Conservation (phyloP, 2,888 invertebrate species). For the Drosophila mulleri region DNA sequence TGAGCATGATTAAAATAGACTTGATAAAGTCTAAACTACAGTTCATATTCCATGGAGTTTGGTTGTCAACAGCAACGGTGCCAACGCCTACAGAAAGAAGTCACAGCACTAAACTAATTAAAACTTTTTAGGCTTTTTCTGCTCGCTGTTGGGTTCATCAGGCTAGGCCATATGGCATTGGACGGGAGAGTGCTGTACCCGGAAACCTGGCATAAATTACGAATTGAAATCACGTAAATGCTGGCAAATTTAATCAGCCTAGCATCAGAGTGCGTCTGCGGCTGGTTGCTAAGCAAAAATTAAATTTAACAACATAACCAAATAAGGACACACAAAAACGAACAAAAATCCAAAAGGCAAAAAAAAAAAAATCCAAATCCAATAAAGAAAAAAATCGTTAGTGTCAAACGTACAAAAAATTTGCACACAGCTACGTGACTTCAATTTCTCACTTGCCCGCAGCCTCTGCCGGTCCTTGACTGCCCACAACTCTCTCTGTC, state of each 20-base stretch:
- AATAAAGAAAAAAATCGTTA: slow-evolving; percentile 41
- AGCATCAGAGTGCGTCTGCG: slow-evolving; percentile 61
- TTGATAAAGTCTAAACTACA: slow-evolving; percentile 9
- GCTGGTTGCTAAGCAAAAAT: slow-evolving; percentile 70
- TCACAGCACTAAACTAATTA: slow-evolving; percentile 72
- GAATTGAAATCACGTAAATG: slow-evolving; percentile 79
- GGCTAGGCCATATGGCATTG: slow-evolving; percentile 46
- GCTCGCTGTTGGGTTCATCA: neutral
- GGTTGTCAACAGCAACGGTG: slow-evolving; percentile 23
- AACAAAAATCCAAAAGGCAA: neutral
- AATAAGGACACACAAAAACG: slow-evolving; percentile 53
- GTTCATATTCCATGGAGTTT: slow-evolving; percentile 29
- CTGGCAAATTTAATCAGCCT: slow-evolving; percentile 74
- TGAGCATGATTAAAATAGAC: slow-evolving; percentile 11
- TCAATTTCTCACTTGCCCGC: slow-evolving; percentile 70
- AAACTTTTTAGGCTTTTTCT: slow-evolving; percentile 54
- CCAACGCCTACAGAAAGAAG: slow-evolving; percentile 28
- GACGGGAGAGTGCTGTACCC: slow-evolving; percentile 19
- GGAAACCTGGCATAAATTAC: slow-evolving; percentile 62
- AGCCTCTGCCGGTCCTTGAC: slow-evolving; percentile 21
- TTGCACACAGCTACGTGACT: slow-evolving; percentile 75
- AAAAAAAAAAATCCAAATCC: slow-evolving; percentile 13
- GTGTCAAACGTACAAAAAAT: slow-evolving; percentile 63
- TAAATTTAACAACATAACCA: slow-evolving; percentile 75
- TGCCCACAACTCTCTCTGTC: slow-evolving; percentile 35